Conservation (phyloP, 2,797 vertebrate genomes). For the Helicolenus hilgendorfi region DNA sequence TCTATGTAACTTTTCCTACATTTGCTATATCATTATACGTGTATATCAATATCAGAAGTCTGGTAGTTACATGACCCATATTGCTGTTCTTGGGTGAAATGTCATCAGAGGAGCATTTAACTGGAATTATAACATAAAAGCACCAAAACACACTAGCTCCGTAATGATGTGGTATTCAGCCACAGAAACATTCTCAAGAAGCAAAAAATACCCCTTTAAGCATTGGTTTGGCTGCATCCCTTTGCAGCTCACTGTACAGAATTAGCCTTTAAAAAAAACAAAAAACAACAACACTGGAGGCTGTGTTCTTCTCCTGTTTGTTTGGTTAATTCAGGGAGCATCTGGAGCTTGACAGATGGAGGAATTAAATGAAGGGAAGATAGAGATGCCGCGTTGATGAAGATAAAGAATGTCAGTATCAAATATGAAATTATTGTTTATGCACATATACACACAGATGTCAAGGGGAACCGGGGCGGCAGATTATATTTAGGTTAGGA, state of each 20-base stretch:
- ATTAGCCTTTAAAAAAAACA: neutral
- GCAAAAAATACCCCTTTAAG: neutral
- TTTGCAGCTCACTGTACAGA: slow-evolving; percentile 22
- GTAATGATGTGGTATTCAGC: neutral
- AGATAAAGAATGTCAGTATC: slow-evolving; percentile 17
- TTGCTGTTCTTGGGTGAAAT: neutral
- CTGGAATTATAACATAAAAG: neutral
- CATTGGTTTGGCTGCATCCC: slow-evolving; percentile 1
- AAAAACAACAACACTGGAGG: neutral
- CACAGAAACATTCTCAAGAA: neutral
- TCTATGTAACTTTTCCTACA: neutral
- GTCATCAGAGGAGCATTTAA: neutral
- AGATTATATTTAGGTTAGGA: slow-evolving; percentile 33
- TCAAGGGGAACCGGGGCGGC: slow-evolving; percentile 32
- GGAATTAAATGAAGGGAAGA: neutral
- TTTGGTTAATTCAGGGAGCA: slow-evolving; percentile 23
- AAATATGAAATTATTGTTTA: slow-evolving; percentile 28
- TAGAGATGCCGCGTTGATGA: slow-evolving; percentile 1
- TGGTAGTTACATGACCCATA: neutral
- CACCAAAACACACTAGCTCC: neutral
- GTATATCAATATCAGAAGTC: neutral
- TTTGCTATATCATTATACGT: neutral
- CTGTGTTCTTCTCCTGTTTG: slow-evolving; percentile 30
- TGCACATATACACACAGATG: slow-evolving; percentile 49
- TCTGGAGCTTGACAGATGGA: slow-evolving; percentile 67